phyloP scores from a whole-genome alignment of 1,140 invertebrate genomes.

The Harlomillsia oculata region DNA sequence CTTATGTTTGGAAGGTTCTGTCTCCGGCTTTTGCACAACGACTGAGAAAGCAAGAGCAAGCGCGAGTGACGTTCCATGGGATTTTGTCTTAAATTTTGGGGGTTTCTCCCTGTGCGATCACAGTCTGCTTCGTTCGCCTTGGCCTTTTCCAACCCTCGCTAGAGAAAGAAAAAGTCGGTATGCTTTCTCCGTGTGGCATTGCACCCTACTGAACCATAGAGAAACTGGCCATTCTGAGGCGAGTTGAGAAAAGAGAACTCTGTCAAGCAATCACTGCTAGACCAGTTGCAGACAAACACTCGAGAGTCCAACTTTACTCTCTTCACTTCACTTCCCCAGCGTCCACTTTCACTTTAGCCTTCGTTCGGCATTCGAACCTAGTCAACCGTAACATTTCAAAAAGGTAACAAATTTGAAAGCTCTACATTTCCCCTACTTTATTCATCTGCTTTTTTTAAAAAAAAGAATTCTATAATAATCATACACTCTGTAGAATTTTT shows the following conservation, averaged over 20 bases:
- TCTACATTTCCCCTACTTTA: no score
- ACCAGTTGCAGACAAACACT: constrained; percentile 4
- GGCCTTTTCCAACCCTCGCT: constrained; percentile 10
- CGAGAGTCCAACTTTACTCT: background rate
- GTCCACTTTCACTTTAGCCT: background rate
- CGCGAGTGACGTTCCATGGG: constrained; percentile 1
- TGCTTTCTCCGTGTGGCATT: constrained; percentile 9
- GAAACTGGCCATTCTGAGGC: no score
- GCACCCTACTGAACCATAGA: constrained; percentile 13
- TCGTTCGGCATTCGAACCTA: background rate
- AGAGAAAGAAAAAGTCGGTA: background rate
- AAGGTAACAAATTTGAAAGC: no score
- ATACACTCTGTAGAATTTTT: no score
- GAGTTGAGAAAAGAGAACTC: constrained; percentile 7
- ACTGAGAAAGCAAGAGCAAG: constrained; percentile 4
- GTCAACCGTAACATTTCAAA: no score
- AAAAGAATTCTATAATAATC: no score
- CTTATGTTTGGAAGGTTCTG: no score
- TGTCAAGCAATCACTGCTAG: background rate
- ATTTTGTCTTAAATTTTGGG: constrained; percentile 11
- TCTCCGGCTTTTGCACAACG: background rate
- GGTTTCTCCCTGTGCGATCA: constrained; percentile 9
- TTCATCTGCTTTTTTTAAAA: no score
- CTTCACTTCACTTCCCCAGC: background rate
- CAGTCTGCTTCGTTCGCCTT: constrained; percentile 10